phyloP scores from a whole-genome alignment of 2,113 vertebrate genomes.

The Anseranas semipalmata region DNA sequence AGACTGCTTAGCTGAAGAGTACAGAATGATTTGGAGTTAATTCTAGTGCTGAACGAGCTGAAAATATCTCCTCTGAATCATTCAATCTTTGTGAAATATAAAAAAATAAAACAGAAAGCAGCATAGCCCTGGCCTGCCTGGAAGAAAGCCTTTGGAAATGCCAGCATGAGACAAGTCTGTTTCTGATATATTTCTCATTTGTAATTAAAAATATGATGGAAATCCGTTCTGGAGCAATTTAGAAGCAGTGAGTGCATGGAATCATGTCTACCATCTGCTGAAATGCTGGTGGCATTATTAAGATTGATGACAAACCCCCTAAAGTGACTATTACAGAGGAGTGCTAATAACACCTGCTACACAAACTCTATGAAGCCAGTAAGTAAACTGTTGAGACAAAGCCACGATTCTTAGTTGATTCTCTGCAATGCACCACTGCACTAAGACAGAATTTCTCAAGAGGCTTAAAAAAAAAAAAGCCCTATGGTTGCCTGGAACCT shows the following conservation, averaged over 20 bases:
- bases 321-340: constrained; percentile 13
- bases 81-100: neutral
- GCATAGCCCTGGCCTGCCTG: neutral
- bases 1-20: neutral
- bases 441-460: constrained; percentile 15
- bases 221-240: constrained; percentile 21
- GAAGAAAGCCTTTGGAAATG: constrained; percentile 13
- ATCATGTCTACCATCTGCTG: constrained; percentile 36
- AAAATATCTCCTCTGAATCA: neutral
- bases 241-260: constrained; percentile 7
- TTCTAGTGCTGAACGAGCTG: neutral
- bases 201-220: constrained; percentile 56
- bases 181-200: constrained; percentile 14
- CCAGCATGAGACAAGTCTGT: neutral
- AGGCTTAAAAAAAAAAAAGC: neutral
- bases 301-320: constrained; percentile 42
- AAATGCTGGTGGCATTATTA: constrained; percentile 37
- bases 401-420: neutral
- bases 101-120: neutral
- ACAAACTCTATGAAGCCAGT: neutral
- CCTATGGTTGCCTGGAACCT: neutral
- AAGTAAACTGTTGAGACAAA: constrained; percentile 13
- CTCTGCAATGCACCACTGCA: constrained; percentile 45
- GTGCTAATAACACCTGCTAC: constrained; percentile 31
- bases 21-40: neutral